Percentiles rank a stretch among this genome's conserved stretches.
phyloP scores from a whole-genome alignment of 2,797 vertebrate genomes.

The Epinephelus malabaricus region DNA sequence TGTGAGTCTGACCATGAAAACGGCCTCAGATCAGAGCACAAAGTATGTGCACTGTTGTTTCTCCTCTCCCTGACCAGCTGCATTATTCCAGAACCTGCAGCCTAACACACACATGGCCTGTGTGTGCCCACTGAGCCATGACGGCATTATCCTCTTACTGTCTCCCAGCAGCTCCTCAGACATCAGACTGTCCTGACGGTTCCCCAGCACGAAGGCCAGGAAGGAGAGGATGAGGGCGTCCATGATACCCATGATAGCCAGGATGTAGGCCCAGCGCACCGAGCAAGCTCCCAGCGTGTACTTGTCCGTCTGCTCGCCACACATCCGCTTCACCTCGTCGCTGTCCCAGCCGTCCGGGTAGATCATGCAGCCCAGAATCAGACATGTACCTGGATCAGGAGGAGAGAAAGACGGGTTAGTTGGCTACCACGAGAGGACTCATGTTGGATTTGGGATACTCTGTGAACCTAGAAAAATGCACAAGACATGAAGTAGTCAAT shows the following conservation, averaged over 20 bases:
- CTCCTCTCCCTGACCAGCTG: not conserved
- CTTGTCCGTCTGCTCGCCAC: conserved; percentile 97
- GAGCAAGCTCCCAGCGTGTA: conserved; percentile 98
- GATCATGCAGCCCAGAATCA: conserved; percentile 99
- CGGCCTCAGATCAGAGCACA: too few relatives aligned
- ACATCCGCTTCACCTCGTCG: conserved; percentile 98
- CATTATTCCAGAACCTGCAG: not conserved
- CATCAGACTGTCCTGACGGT: conserved; percentile 98
- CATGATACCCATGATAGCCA: conserved; percentile 99
- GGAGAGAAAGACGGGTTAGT: not conserved
- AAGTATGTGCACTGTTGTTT: not conserved
- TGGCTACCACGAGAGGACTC: too few relatives aligned
- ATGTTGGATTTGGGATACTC: too few relatives aligned
- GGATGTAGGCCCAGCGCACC: conserved; percentile 98
- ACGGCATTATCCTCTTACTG: conserved; percentile 86
- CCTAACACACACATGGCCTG: not conserved
- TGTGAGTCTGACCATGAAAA: not conserved
- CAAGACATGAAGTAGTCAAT: not conserved
- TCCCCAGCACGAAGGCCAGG: conserved; percentile 97
- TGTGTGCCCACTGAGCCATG: not conserved
- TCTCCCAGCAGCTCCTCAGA: conserved; percentile 97
- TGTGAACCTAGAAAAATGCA: too few relatives aligned
- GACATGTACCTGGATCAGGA: conserved; percentile 90
- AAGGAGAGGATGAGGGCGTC: conserved; percentile 98
- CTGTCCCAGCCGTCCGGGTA: conserved; percentile 99